Percentiles rank a stretch among this genome's conserved stretches.
Evolutionary conservation across 2,888 invertebrate genomes (phyloP).

Genomic region (Ormyrus nitidulus): DNA sequence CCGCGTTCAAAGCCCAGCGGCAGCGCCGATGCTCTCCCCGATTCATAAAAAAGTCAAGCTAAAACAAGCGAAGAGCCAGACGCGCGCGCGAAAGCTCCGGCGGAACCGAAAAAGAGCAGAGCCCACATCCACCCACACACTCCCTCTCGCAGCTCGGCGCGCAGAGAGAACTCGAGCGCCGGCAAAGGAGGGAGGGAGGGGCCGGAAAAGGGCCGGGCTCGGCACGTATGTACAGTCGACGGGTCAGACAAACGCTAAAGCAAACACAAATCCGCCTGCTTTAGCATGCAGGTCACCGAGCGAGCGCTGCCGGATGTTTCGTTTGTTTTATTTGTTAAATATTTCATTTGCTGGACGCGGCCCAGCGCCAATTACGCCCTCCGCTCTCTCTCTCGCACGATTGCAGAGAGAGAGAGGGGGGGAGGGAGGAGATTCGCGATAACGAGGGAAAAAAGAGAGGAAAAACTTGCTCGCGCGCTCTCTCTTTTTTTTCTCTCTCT

Average conservation of each 20-base stretch:
- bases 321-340: conserved; percentile 76
- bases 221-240: conserved; percentile 56
- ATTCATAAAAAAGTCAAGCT: background rate
- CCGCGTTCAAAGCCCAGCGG: too few species aligned
- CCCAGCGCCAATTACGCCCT: conserved; percentile 33
- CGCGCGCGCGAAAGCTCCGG: background rate
- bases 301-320: conserved; percentile 59
- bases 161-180: too few species aligned
- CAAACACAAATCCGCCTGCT: conserved; percentile 68
- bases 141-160: too few species aligned
- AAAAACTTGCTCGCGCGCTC: background rate
- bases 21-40: too few species aligned
- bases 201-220: background rate
- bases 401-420: conserved; percentile 16
- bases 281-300: conserved; percentile 74
- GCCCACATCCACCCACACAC: background rate
- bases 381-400: conserved; percentile 1
- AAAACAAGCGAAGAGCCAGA: conserved; percentile 45
- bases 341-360: conserved; percentile 72
- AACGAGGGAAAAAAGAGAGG: background rate
- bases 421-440: conserved; percentile 20
- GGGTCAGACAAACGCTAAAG: conserved; percentile 46
- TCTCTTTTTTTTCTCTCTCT: background rate
- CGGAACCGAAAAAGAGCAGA: background rate
- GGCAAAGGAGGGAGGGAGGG: background rate